Evolutionary conservation across 2,888 invertebrate species (phyloP), one percentile per base, ranked within the genome.

Genomic region (Drosophila phalerata): DNA sequence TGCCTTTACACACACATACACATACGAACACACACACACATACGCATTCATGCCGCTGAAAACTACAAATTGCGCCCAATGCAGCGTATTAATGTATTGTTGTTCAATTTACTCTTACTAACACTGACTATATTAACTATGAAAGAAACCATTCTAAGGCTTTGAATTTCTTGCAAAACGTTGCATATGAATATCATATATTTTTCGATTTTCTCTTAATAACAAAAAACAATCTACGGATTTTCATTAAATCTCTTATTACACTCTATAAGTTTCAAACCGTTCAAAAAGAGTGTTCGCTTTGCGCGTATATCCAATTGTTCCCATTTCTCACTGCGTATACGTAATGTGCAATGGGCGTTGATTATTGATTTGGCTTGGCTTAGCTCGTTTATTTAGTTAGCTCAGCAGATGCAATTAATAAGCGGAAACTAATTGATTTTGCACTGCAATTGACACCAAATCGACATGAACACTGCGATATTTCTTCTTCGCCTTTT

Each of bases 31-130:
- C 53, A 40, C 22, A 28, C 28, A 38, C 52, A 48, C 53, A 22
- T 43, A 60, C 30, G 22, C 19, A 38, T 15, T 34, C 32, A 34
- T 48, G 51, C 10, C 40, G 9, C 22, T 38, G 22, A 15, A 10
- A 19, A 32, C 61, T 48, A 64, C 68, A 71, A 75, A 75, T 45
- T 65, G 63, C 68, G 79, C 17, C 56, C 65, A 74, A 51, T 71
- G 74, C 61, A 66, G 69, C 71, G 62, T 58, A 53, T 57, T 53
- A 81, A 69, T 48, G 60, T 74, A 67, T 76, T 87, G 68, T 70
- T 79, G 56, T 32, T 60, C 47, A 19, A 13, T 34, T 19, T 60
- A 43, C 42, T 13, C 56, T 69, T 48, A 8, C 32, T 15, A 1
- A 45, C 37, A n/a, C 10, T 17, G 38, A 15, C 8, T 8, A 47